These are phyloP conservation scores for Eretmocerus hayati DNA, from an alignment of 2,888 invertebrate genomes.

Conservation along the genomic window DNA sequence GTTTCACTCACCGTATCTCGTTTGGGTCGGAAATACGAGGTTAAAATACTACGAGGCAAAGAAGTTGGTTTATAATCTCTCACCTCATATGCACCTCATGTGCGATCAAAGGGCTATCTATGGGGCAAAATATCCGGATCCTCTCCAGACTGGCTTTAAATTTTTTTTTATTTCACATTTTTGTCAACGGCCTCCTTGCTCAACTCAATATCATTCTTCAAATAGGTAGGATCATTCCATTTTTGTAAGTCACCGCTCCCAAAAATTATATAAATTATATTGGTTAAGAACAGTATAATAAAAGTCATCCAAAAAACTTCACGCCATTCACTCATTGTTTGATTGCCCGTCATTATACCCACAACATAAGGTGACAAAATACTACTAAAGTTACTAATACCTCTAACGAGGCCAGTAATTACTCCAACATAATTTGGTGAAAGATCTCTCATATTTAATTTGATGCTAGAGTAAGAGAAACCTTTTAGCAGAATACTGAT, in stretches of 20 bases:
- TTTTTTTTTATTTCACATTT: no score
- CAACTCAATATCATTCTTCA: no score
- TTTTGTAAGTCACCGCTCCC: constrained; percentile 63
- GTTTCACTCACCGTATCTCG: no score
- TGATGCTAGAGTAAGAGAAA: constrained; percentile 47
- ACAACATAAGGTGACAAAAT: constrained; percentile 64
- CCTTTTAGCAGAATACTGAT: constrained; percentile 49
- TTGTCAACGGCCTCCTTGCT: no score
- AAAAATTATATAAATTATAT: constrained; percentile 60
- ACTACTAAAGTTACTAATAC: constrained; percentile 66
- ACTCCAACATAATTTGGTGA: constrained; percentile 49
- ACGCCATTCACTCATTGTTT: constrained; percentile 58
- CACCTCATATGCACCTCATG: no score
- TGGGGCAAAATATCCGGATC: no score
- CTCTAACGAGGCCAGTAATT: constrained; percentile 49
- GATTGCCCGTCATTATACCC: constrained; percentile 52
- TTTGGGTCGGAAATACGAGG: no score
- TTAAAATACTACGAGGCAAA: no score
- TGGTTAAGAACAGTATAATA: constrained; percentile 59
- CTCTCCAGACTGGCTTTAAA: no score
- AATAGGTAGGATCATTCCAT: constrained; percentile 61
- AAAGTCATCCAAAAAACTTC: constrained; percentile 74
- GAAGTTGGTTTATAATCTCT: no score
- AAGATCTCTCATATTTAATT: constrained; percentile 48
- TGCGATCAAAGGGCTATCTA: no score